Conservation (phyloP, 2,113 vertebrate genomes). For the Siphamia tubifer region DNA sequence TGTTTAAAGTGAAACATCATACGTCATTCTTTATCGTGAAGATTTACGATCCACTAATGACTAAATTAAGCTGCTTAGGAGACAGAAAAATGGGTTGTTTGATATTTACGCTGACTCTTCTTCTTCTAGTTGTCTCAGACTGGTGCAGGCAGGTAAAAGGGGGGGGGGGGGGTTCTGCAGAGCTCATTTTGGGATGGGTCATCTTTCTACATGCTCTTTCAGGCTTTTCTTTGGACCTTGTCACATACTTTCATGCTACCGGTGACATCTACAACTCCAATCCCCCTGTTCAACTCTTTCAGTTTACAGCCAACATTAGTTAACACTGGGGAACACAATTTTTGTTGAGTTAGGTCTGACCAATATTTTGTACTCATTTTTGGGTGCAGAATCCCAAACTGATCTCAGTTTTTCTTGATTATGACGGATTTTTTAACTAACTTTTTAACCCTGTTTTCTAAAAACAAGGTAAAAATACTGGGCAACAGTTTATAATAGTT, state of each 20-base stretch:
- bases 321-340: no score
- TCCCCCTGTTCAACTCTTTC: neutral
- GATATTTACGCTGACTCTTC: neutral
- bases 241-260: constrained; percentile 8
- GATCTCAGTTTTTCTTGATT: no score
- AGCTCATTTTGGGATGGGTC: constrained; percentile 5
- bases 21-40: neutral
- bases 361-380: no score
- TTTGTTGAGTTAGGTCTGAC: no score
- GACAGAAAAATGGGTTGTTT: neutral
- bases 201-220: neutral
- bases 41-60: neutral
- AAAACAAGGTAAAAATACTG: no score
- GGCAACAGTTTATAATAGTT: no score
- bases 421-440: no score
- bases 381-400: no score
- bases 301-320: neutral
- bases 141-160: neutral
- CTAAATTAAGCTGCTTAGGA: neutral
- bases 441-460: no score
- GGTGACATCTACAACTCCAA: neutral
- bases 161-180: neutral
- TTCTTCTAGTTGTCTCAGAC: neutral
- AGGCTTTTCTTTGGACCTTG: neutral
- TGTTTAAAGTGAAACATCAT: neutral